Conservation (phyloP, 2,113 vertebrate species). For the Macrotis lagotis region DNA sequence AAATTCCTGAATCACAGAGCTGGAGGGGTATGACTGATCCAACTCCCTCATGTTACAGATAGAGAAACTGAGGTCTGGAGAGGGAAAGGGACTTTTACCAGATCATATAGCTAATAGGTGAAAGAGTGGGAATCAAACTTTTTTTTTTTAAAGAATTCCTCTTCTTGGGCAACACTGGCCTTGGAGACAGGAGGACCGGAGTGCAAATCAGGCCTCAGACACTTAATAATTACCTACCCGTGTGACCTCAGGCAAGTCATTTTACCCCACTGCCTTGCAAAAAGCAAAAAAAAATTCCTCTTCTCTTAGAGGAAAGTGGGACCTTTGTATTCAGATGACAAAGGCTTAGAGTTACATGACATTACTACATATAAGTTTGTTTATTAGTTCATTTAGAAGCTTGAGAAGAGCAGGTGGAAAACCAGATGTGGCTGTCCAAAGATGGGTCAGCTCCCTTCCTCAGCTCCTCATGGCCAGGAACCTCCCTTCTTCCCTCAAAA, state of each 20-base stretch:
- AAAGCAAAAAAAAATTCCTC: neutral
- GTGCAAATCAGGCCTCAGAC: no score
- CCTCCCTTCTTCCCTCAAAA: neutral
- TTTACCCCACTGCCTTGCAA: no score
- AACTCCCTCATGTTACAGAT: neutral
- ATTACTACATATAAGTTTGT: neutral
- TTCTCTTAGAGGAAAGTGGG: neutral
- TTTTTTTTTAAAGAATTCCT: neutral
- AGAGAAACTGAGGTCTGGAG: neutral
- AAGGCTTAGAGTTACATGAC: neutral
- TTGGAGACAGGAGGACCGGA: no score
- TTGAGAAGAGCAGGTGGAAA: neutral
- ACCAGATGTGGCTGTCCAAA: neutral
- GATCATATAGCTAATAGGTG: neutral
- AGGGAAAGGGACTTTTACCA: neutral
- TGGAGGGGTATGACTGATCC: neutral
- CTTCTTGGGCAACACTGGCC: no score
- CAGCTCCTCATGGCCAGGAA: fast-evolving
- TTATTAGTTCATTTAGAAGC: neutral
- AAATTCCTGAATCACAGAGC: neutral
- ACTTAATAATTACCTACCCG: no score
- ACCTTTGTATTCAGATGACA: neutral
- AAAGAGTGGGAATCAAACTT: neutral
- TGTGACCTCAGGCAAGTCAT: no score
- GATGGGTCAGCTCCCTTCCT: neutral